phyloP scores from a whole-genome alignment of 2,888 invertebrate genomes.

The Pollenia griseotomentosa region DNA sequence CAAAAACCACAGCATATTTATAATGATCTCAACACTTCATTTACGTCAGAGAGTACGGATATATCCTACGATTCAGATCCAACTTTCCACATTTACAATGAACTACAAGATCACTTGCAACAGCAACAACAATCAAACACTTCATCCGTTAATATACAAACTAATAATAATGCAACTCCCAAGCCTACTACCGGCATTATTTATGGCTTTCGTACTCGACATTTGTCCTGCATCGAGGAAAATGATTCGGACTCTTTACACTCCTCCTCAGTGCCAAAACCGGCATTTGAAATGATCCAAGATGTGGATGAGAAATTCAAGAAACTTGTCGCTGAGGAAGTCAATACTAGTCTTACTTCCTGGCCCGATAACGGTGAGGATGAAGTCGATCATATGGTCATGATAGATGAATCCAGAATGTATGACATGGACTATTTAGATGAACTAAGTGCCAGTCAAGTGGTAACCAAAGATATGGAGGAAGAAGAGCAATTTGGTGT shows the following conservation, averaged over 20 bases:
- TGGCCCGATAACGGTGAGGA: constrained; percentile 60
- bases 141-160: constrained; percentile 52
- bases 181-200: constrained; percentile 76
- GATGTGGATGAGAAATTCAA: constrained; percentile 82
- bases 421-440: constrained; percentile 82
- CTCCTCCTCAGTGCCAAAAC: constrained; percentile 82
- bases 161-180: constrained; percentile 15
- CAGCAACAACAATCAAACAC: constrained; percentile 39
- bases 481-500: constrained; percentile 59
- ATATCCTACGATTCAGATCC: constrained; percentile 75
- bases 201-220: constrained; percentile 83
- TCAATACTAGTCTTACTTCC: constrained; percentile 41
- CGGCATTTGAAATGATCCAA: constrained; percentile 81
- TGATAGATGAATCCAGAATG: constrained; percentile 82
- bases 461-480: constrained; percentile 55
- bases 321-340: constrained; percentile 75
- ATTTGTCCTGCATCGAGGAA: constrained; percentile 84
- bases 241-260: constrained; percentile 83
- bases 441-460: constrained; percentile 78
- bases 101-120: constrained; percentile 72
- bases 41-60: constrained; percentile 75
- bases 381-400: constrained; percentile 80
- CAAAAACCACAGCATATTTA: constrained; percentile 53
- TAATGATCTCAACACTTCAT: constrained; percentile 76
- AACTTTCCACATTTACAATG: constrained; percentile 76